phyloP scores from a whole-genome alignment of 2,888 invertebrate species.

The Hartigia nigra region DNA sequence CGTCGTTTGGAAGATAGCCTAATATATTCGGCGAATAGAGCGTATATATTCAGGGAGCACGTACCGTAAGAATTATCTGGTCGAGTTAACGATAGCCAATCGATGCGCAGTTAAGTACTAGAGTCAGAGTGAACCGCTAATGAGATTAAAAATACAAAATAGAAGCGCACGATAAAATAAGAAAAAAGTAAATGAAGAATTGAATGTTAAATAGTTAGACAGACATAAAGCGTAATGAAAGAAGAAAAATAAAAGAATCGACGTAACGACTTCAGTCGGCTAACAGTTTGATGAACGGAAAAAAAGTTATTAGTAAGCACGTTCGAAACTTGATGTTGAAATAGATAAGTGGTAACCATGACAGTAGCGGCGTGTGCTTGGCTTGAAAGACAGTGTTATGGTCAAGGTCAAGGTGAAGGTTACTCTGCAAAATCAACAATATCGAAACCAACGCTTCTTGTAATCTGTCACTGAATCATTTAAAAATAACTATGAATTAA shows the following conservation, averaged over 20 bases:
- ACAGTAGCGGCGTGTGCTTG: slow-evolving; percentile 33
- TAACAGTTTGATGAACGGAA: background rate
- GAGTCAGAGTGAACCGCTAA: background rate
- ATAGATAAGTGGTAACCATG: slow-evolving; percentile 40
- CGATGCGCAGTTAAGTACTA: background rate
- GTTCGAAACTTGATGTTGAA: slow-evolving; percentile 48
- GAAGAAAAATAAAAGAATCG: background rate
- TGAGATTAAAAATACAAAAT: background rate
- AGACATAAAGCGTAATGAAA: background rate
- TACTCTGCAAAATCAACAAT: background rate
- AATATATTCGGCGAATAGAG: background rate
- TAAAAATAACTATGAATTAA: background rate
- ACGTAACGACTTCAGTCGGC: background rate
- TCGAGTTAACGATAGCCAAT: background rate
- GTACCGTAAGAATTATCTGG: background rate
- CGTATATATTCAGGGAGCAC: background rate
- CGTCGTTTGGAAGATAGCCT: background rate
- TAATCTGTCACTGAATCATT: background rate
- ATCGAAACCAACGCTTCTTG: background rate
- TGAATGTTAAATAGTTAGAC: background rate
- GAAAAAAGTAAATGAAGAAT: background rate
- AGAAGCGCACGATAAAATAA: too few species aligned
- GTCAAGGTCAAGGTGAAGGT: slow-evolving; percentile 41
- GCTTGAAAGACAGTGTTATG: slow-evolving; percentile 34
- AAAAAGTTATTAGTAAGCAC: slow-evolving; percentile 46